Evolutionary conservation across 2,797 vertebrate genomes (phyloP).

Genomic region (Heliangelus exortis): DNA sequence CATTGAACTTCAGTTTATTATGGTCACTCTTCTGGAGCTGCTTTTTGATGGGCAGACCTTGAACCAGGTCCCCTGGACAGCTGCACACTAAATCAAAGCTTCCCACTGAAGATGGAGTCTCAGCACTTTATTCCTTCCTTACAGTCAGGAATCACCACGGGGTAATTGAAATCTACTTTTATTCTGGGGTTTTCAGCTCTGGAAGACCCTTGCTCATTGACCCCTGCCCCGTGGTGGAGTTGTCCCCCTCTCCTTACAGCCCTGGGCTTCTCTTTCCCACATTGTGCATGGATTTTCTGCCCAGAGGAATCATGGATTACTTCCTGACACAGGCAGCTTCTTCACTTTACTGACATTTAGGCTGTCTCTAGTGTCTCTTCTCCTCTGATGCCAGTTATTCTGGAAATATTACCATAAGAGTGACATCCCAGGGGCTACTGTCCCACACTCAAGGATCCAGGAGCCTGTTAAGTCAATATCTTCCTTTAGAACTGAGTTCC

Average conservation of each 20-base stretch:
- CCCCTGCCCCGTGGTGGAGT: rapidly evolving
- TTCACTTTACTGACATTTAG: background rate
- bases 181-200: background rate
- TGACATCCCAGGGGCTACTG: background rate
- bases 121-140: background rate
- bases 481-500: background rate
- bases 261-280: background rate
- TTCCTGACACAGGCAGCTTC: background rate
- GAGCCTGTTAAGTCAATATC: background rate
- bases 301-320: background rate
- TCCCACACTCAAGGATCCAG: background rate
- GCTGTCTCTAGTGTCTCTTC: background rate
- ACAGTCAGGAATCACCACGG: background rate
- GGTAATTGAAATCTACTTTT: background rate
- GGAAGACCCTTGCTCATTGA: background rate
- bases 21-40: background rate
- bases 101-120: background rate
- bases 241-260: too few relatives aligned
- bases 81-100: constrained; percentile 13
- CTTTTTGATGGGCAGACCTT: constrained; percentile 14
- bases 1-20: background rate
- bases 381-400: background rate
- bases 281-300: rapidly evolving
- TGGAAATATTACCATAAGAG: background rate
- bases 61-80: background rate